Conservation (phyloP, 2,113 vertebrate genomes). For the Potamarius usumacintae region DNA sequence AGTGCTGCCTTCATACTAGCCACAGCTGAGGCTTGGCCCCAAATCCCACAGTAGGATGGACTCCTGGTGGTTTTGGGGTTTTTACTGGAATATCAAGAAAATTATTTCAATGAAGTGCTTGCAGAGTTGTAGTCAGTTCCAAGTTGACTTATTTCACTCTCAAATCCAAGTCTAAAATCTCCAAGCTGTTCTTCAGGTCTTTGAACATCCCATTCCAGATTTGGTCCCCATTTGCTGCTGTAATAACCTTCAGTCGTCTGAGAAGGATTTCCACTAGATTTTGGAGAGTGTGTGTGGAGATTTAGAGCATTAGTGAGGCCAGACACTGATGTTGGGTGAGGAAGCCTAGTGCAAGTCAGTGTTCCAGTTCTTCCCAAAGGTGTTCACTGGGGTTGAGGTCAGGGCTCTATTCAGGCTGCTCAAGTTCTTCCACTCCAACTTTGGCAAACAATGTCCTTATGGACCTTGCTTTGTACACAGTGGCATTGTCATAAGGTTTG, state of each 20-base stretch:
- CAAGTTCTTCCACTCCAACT: background rate
- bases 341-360: background rate
- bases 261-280: background rate
- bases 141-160: background rate
- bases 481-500: background rate
- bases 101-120: background rate
- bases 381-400: background rate
- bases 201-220: background rate
- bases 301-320: background rate
- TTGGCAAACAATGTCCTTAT: background rate
- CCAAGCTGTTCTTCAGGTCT: background rate
- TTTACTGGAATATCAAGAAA: constrained; percentile 10
- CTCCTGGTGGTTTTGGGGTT: background rate
- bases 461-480: background rate
- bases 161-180: background rate
- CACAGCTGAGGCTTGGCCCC: background rate
- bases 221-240: background rate
- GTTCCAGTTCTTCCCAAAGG: background rate
- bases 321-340: background rate
- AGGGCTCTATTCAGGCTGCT: background rate
- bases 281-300: background rate
- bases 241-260: background rate
- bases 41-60: background rate
- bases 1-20: background rate
- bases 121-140: background rate